A percentile compares a stretch with the other conserved stretches of the same genome.
Conservation (phyloP, 2,113 vertebrate species). For the Megaleporinus macrocephalus region DNA sequence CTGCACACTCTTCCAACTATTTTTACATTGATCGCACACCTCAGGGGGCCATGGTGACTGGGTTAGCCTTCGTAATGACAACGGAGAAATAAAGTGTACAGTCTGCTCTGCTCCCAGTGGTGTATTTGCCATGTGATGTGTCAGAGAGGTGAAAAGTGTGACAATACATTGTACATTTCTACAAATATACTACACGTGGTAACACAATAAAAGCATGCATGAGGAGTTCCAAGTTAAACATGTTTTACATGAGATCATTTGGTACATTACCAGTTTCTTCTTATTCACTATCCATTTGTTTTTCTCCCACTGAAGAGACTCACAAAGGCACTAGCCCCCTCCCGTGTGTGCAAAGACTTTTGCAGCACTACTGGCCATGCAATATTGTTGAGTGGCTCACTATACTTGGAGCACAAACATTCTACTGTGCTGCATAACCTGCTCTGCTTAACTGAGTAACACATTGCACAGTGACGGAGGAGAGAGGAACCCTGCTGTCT, state of each 20-base stretch:
- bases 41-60: conserved; percentile 5
- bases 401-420: background rate
- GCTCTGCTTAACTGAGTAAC: background rate
- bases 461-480: background rate
- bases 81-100: conserved; percentile 36
- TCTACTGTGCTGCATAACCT: background rate
- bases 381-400: background rate
- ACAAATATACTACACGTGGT: background rate
- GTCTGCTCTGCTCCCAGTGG: conserved; percentile 2
- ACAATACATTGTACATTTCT: background rate
- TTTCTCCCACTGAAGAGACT: background rate
- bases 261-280: too few species aligned
- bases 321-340: background rate
- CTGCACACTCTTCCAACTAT: conserved; percentile 36
- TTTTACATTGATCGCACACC: conserved; percentile 44
- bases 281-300: background rate
- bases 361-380: background rate
- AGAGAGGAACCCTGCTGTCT: background rate
- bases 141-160: background rate
- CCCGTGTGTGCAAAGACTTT: background rate
- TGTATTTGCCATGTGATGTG: background rate
- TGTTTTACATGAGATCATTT: background rate
- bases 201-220: background rate
- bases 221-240: background rate
- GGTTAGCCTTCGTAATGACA: conserved; percentile 25